A percentile compares a stretch with the other conserved stretches of the same genome.
Conservation (phyloP, 2,113 vertebrate genomes). For the Mesitornis unicolor region DNA sequence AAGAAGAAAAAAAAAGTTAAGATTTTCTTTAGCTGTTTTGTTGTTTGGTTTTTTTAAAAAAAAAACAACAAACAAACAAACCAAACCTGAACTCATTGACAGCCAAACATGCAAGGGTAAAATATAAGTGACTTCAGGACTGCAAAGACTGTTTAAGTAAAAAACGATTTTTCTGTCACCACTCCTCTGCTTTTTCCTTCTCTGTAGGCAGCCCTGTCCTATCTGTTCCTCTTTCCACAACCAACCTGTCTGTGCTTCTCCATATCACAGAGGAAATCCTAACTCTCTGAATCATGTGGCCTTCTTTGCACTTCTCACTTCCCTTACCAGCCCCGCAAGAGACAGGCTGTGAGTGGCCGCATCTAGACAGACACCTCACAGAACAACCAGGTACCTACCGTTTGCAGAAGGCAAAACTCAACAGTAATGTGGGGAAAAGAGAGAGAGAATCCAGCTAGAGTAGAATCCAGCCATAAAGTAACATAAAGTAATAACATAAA, state of each 20-base stretch:
- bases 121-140: not conserved
- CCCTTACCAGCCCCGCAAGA: not conserved
- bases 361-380: not conserved
- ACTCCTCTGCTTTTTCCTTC: not conserved
- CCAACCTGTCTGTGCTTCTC: not conserved
- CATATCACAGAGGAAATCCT: not conserved
- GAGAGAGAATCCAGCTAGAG: too few relatives aligned
- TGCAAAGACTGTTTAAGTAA: not conserved
- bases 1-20: fast-evolving
- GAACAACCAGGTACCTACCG: not conserved
- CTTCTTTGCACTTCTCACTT: not conserved
- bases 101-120: not conserved
- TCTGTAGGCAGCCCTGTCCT: not conserved
- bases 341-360: not conserved
- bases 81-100: not conserved
- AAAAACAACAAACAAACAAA: not conserved
- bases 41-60: too few relatives aligned
- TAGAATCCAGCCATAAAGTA: not conserved
- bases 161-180: not conserved
- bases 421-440: too few relatives aligned
- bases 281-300: not conserved
- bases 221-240: not conserved
- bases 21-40: not conserved
- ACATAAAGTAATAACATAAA: not conserved
- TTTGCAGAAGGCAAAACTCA: not conserved